A percentile compares a stretch with the other conserved stretches of the same genome.
These are phyloP conservation scores for Mirounga angustirostris DNA, from an alignment of 2,113 vertebrate genomes.

Conservation along the genomic window DNA sequence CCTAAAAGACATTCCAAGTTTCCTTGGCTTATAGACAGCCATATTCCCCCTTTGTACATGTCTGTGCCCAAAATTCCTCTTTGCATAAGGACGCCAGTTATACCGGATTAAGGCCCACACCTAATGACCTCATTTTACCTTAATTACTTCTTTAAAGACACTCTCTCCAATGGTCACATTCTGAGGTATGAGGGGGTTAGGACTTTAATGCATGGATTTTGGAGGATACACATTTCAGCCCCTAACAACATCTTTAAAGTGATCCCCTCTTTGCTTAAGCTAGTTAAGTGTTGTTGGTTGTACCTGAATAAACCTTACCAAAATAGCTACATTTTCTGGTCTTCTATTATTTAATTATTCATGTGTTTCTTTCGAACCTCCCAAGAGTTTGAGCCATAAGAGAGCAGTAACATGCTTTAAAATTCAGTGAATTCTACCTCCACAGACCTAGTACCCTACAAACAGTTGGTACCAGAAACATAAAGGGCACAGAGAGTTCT, in stretches of 20 bases:
- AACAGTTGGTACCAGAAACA: background rate
- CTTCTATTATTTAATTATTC: slow-evolving; percentile 22
- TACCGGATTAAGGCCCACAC: background rate
- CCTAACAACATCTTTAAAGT: slow-evolving; percentile 20
- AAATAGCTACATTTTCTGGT: background rate
- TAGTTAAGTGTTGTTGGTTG: background rate
- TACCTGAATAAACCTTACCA: background rate
- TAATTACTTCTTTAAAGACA: background rate
- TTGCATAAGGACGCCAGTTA: background rate
- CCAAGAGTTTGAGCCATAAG: background rate
- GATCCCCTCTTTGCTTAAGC: background rate
- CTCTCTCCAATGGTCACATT: background rate
- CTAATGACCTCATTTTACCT: background rate
- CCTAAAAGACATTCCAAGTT: background rate
- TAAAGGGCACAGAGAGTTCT: background rate
- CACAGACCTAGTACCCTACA: background rate
- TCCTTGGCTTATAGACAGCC: background rate
- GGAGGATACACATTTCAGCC: background rate
- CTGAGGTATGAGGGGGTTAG: background rate
- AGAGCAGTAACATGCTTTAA: background rate
- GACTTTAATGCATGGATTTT: background rate
- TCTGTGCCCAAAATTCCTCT: background rate
- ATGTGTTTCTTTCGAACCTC: background rate
- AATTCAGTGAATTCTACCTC: background rate
- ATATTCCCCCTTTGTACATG: background rate